Evolutionary conservation across 1,140 invertebrate species (phyloP).

Genomic region (Magallana angulata): DNA sequence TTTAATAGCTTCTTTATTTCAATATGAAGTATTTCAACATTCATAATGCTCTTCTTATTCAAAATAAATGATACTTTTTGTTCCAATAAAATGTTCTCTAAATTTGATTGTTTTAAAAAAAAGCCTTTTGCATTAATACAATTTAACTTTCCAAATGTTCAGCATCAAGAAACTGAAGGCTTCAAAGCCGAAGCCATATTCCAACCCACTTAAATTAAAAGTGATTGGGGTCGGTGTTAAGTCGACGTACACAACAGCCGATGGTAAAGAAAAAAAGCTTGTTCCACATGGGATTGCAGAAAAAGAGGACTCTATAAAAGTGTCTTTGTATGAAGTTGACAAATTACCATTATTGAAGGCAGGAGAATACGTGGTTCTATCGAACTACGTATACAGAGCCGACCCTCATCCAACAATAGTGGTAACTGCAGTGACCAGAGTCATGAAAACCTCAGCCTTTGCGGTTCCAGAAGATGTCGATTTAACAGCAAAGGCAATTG

Average conservation of each 20-base stretch:
- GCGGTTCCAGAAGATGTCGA: neutral
- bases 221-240: neutral
- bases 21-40: too few species aligned
- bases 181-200: neutral
- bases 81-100: too few species aligned
- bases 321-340: neutral
- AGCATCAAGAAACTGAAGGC: constrained; percentile 2
- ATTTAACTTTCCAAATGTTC: neutral
- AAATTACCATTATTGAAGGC: neutral
- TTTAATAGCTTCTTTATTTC: too few species aligned
- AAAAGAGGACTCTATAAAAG: neutral
- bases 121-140: neutral
- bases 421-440: neutral
- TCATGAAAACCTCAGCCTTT: neutral
- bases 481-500: neutral
- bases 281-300: neutral
- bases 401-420: neutral
- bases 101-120: neutral
- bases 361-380: neutral
- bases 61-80: too few species aligned
- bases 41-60: too few species aligned
- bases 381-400: neutral
- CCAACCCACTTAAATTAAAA: neutral
- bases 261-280: neutral
- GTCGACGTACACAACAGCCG: neutral